A percentile compares a stretch with the other conserved stretches of the same genome.
Conservation (phyloP, 1,140 invertebrate species). For the Atopsyche davidsoni region DNA sequence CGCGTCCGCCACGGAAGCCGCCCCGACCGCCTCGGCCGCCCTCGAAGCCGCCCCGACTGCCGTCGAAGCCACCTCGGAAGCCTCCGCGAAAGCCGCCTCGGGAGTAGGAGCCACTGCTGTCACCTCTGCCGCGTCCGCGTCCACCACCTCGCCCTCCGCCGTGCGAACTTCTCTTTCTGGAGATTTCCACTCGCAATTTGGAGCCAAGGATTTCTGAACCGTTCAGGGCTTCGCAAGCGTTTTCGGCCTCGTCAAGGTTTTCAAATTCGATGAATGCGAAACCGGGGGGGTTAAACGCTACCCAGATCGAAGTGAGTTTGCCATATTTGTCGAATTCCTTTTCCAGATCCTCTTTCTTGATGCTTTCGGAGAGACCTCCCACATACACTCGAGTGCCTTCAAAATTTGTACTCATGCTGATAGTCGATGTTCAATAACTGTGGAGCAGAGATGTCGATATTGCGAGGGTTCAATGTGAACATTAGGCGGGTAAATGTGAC, state of each 20-base stretch:
- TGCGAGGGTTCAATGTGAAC: conserved; percentile 10
- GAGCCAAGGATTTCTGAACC: conserved; percentile 76
- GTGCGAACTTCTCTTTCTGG: conserved; percentile 34
- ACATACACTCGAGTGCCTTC: conserved; percentile 76
- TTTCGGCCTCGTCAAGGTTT: conserved; percentile 88
- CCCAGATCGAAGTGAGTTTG: conserved; percentile 91
- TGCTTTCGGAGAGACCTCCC: conserved; percentile 71
- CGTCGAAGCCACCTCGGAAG: conserved; percentile 49
- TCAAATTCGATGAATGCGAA: conserved; percentile 99
- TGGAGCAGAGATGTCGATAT: conserved; percentile 22
- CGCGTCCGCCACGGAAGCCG: conserved; percentile 44
- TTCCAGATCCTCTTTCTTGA: conserved; percentile 85
- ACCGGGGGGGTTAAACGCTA: conserved; percentile 65
- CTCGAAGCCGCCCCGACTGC: conserved; percentile 34
- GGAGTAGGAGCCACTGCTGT: conserved; percentile 51
- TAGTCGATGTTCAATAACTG: conserved; percentile 10
- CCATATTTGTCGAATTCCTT: conserved; percentile 84
- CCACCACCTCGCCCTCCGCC: conserved; percentile 45
- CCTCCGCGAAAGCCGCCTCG: conserved; percentile 50
- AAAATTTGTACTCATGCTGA: conserved; percentile 11
- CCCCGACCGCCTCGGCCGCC: conserved; percentile 44
- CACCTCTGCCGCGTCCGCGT: conserved; percentile 59
- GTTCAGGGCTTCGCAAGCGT: conserved; percentile 87
- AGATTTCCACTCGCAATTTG: conserved; percentile 50
- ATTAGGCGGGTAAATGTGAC: too few species aligned